phyloP scores from a whole-genome alignment of 2,888 invertebrate genomes.

The Limnephilus lunatus region DNA sequence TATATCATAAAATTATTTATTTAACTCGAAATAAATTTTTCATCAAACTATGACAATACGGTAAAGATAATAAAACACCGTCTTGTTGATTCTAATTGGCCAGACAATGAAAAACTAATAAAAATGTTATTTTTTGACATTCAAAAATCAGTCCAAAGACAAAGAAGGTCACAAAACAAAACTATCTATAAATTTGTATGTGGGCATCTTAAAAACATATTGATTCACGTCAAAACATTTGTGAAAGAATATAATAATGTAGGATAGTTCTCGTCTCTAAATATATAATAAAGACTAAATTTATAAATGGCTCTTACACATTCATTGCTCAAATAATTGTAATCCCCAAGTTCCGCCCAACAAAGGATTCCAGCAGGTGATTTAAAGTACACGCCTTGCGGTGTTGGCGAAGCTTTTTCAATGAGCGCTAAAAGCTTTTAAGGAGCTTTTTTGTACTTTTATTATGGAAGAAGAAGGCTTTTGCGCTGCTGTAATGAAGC shows the following conservation, averaged over 20 bases:
- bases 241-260: no score
- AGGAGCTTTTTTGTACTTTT: conserved; percentile 23
- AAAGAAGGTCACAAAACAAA: no score
- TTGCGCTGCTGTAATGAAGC: conserved; percentile 21
- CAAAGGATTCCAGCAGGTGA: conserved; percentile 35
- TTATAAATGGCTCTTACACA: background rate
- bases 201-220: background rate
- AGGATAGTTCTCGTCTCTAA: background rate
- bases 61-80: no score
- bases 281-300: background rate
- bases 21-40: no score
- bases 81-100: no score
- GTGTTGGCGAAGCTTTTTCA: conserved; percentile 37
- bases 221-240: no score
- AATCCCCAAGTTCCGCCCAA: background rate
- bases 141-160: no score
- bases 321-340: conserved; percentile 12
- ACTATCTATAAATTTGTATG: no score
- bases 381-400: conserved; percentile 35
- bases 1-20: no score
- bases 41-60: no score
- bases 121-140: no score
- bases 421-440: conserved; percentile 41
- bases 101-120: no score
- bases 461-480: conserved; percentile 6